Evolutionary conservation across 1,140 invertebrate species (phyloP).

Genomic region (Drosophila obscura): DNA sequence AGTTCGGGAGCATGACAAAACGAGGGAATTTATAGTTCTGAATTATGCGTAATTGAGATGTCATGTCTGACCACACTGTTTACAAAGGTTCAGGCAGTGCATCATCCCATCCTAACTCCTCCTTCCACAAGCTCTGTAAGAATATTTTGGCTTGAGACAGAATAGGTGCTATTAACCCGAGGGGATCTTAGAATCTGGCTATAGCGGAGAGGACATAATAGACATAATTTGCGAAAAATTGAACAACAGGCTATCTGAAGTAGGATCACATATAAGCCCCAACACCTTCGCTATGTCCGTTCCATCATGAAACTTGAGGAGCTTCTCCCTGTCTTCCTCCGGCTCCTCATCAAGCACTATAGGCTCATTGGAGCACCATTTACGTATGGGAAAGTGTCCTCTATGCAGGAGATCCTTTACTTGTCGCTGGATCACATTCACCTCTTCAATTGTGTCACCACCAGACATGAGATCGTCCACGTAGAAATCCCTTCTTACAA

Average conservation of each 20-base stretch:
- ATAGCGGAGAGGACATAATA: background rate
- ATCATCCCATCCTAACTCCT: too few species aligned
- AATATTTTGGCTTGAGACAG: background rate
- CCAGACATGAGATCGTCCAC: constrained; percentile 53
- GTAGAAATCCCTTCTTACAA: constrained; percentile 56
- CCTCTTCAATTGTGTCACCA: constrained; percentile 46
- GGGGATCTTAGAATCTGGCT: background rate
- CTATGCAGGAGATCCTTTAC: constrained; percentile 8
- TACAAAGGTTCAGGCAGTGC: background rate
- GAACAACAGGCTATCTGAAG: background rate
- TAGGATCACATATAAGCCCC: background rate
- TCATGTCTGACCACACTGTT: too few species aligned
- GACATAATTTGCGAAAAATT: background rate
- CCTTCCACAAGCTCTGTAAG: too few species aligned
- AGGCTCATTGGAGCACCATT: constrained; percentile 9
- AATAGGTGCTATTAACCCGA: background rate
- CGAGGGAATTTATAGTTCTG: too few species aligned
- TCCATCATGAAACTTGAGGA: constrained; percentile 28
- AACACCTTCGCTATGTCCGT: constrained; percentile 13
- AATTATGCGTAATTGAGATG: too few species aligned
- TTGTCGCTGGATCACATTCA: constrained; percentile 18
- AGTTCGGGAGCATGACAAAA: background rate
- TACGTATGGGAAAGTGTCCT: constrained; percentile 9
- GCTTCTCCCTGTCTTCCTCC: constrained; percentile 8
- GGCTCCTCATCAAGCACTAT: constrained; percentile 41